Base-by-base conservation (phyloP, 1,140 invertebrate species). In the Thaumetopoea pityocampa region DNA sequence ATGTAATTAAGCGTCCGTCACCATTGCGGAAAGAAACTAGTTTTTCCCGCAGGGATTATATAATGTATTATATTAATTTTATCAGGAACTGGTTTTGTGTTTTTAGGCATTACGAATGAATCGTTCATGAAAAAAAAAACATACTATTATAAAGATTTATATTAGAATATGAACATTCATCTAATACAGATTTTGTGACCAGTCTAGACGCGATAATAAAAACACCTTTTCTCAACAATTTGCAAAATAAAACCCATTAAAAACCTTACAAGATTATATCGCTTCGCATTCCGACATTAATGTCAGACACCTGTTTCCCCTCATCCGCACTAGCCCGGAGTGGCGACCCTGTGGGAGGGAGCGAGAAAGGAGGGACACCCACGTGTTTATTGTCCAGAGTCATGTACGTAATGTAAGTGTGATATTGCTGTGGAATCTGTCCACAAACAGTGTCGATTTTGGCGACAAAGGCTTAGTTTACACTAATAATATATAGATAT, bases 271-370 rank as follows among this genome's bases (percentile, higher is more conserved):
- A 24, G 14, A 35, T 15, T n/a, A 32, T 15, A 37, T 40, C 29
- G 40, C 36, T 53, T 36, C 55, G 40, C n/a, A 49, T 37, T 23
- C 17, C 28, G 8, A 41, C 37, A 32, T 41, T 8, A 30, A 37
- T 40, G 37, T 38, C 41, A 42, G 53, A 59, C 64, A 66, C 63
- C 56, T 66, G 62, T 57, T 64, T 58, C 44, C 34, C 24, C 48
- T 46, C 51, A 27, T 27, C 22, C 45, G 17, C 43, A 42, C 37
- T 35, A 35, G 32, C 23, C n/a, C 32, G 18, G 9, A n/a, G 37
- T 18, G 49, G 47, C 56, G 67, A 63, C 61, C 67, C 67, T 66
- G 64, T 48, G 19, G 51, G 45, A 47, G 51, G 32, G 34, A 24
- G 23, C 34, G 24, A 34, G 19, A 32, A 17, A 16, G 27, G 10